phyloP scores from a whole-genome alignment of 2,797 vertebrate genomes.

The Mus caroli region DNA sequence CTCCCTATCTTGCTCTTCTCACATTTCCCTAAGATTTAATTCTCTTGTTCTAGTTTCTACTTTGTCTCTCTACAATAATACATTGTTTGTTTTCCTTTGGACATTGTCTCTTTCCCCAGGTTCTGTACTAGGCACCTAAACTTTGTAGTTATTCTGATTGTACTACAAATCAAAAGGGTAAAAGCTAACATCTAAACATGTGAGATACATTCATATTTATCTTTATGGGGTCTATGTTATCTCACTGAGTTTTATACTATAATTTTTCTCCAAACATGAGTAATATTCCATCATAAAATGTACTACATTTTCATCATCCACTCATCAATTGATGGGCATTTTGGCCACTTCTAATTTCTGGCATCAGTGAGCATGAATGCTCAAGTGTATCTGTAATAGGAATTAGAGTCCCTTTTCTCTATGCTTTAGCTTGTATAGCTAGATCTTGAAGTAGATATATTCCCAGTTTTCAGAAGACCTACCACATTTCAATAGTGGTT shows the following conservation, averaged over 20 bases:
- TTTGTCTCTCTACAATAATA: not conserved
- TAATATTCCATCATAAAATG: not conserved
- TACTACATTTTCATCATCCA: not conserved
- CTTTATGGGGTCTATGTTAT: not conserved
- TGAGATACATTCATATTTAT: not conserved
- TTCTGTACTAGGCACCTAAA: not conserved
- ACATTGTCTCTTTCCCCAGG: not conserved
- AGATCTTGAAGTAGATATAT: not conserved
- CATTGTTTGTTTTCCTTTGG: not conserved
- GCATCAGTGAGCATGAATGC: not conserved
- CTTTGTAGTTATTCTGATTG: not conserved
- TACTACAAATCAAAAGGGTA: not conserved
- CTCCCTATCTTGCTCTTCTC: not conserved
- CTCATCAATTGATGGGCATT: not conserved
- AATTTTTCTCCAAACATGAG: not conserved
- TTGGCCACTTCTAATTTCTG: not conserved
- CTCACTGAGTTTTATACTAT: not conserved
- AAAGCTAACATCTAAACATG: not conserved
- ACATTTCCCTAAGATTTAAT: not conserved
- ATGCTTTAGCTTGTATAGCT: not conserved
- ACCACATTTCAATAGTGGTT: not conserved
- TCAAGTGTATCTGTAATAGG: not conserved
- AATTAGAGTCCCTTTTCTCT: too few species aligned
- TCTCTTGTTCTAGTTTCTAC: not conserved
- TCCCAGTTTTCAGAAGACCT: not conserved